Evolutionary conservation across 2,888 invertebrate genomes (phyloP).

Genomic region (Euplexia lucipara): DNA sequence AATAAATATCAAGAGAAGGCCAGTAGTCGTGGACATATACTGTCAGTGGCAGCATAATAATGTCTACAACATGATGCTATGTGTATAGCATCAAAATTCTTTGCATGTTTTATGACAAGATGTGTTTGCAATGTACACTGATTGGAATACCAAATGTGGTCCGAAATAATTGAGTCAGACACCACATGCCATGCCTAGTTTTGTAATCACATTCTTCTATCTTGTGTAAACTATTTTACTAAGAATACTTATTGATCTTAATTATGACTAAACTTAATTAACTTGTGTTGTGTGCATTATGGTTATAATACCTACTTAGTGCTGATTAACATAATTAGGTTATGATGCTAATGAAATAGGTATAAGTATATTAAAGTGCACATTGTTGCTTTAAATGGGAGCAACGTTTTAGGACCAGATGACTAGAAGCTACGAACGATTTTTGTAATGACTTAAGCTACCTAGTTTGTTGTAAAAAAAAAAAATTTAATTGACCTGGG

Average conservation of each 20-base stretch:
- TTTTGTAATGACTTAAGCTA: too few relatives aligned
- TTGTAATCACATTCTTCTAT: conserved; percentile 62
- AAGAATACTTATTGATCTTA: conserved; percentile 31
- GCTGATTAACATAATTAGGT: background rate
- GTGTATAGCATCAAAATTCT: conserved; percentile 66
- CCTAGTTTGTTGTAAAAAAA: too few relatives aligned
- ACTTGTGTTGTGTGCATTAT: background rate
- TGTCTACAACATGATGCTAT: conserved; percentile 47
- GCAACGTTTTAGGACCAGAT: too few relatives aligned
- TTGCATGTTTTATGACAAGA: conserved; percentile 67
- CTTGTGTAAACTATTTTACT: conserved; percentile 45
- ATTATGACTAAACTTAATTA: conserved; percentile 2
- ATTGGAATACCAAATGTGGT: conserved; percentile 76
- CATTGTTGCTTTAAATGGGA: background rate
- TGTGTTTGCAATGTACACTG: conserved; percentile 68
- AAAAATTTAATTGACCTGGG: too few relatives aligned
- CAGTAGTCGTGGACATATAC: conserved; percentile 55
- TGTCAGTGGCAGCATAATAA: conserved; percentile 41
- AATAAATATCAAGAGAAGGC: conserved; percentile 78
- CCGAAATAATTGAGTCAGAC: conserved; percentile 67
- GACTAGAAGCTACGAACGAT: too few relatives aligned
- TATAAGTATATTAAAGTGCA: background rate
- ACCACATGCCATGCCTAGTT: conserved; percentile 60
- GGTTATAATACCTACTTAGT: background rate
- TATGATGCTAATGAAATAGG: background rate